These are phyloP conservation scores for Coenonympha glycerion DNA, from an alignment of 2,888 invertebrate genomes.

Conservation along the genomic window DNA sequence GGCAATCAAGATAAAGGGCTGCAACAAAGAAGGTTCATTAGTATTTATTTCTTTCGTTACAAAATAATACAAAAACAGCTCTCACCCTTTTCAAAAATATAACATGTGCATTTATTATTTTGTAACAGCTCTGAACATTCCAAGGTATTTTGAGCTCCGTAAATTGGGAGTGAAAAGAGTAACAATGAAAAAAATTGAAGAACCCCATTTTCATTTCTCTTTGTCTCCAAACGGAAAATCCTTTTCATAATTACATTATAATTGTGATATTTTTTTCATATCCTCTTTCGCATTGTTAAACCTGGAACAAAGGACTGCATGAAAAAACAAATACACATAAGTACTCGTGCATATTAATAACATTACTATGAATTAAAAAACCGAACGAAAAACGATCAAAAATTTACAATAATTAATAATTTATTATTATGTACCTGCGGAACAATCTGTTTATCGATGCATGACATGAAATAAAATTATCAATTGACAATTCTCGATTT, in stretches of 20 bases:
- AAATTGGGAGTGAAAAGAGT: conserved; percentile 61
- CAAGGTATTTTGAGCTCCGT: conserved; percentile 71
- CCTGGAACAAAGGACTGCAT: conserved; percentile 48
- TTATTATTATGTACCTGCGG: too few relatives aligned
- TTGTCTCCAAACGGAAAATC: conserved; percentile 54
- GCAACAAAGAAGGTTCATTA: conserved; percentile 37
- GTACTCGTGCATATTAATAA: too few relatives aligned
- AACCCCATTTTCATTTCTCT: conserved; percentile 56
- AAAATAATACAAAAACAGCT: conserved; percentile 10
- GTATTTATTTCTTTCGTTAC: neutral
- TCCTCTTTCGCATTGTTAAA: conserved; percentile 44
- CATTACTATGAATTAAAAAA: too few relatives aligned
- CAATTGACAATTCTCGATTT: too few relatives aligned
- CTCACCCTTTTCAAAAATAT: conserved; percentile 91
- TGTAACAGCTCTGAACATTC: conserved; percentile 82
- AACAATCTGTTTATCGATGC: too few relatives aligned
- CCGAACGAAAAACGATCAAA: too few relatives aligned
- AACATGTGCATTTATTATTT: conserved; percentile 90
- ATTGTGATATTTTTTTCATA: conserved; percentile 37
- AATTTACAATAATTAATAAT: too few relatives aligned
- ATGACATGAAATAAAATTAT: too few relatives aligned
- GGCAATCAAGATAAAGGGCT: conserved; percentile 90
- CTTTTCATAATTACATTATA: conserved; percentile 73
- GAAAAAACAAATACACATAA: neutral
- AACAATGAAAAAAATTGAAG: conserved; percentile 64